phyloP scores from a whole-genome alignment of 2,888 invertebrate genomes.

The Andrena trimmerana region DNA sequence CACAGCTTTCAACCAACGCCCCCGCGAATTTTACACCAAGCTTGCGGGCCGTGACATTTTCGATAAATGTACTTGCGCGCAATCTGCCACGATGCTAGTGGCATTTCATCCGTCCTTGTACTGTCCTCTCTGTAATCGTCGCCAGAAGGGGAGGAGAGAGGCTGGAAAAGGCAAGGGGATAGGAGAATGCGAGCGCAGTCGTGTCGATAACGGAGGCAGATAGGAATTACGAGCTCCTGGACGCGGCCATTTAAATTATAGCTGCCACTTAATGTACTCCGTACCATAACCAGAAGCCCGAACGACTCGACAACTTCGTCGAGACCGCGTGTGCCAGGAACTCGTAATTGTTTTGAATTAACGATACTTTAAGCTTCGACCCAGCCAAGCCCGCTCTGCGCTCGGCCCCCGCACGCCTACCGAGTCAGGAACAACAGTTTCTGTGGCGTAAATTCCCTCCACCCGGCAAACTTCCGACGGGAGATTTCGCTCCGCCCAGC shows the following conservation, averaged over 20 bases:
- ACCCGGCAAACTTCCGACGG: constrained; percentile 3
- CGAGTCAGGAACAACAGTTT: neutral
- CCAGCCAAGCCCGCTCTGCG: constrained; percentile 28
- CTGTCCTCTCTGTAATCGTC: neutral
- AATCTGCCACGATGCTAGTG: constrained; percentile 37
- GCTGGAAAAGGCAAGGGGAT: neutral
- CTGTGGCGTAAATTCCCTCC: neutral
- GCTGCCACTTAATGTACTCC: constrained; percentile 64
- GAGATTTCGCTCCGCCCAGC: neutral
- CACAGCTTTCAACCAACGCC: neutral
- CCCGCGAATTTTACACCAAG: neutral
- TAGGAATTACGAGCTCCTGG: constrained; percentile 52
- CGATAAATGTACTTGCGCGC: constrained; percentile 44
- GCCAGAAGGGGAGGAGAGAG: neutral
- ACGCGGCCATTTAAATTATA: constrained; percentile 64
- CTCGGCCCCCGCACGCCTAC: neutral
- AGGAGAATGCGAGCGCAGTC: neutral
- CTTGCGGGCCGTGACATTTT: neutral
- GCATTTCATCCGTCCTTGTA: neutral
- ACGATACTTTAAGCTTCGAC: constrained; percentile 73
- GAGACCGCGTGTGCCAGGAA: constrained; percentile 72
- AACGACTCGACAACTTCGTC: constrained; percentile 67
- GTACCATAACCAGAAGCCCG: constrained; percentile 64
- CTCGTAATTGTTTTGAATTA: constrained; percentile 76
- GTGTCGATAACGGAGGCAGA: constrained; percentile 42